These are phyloP conservation scores for Bombyx mori DNA, from an alignment of 1,140 invertebrate species.

Conservation along the genomic window DNA sequence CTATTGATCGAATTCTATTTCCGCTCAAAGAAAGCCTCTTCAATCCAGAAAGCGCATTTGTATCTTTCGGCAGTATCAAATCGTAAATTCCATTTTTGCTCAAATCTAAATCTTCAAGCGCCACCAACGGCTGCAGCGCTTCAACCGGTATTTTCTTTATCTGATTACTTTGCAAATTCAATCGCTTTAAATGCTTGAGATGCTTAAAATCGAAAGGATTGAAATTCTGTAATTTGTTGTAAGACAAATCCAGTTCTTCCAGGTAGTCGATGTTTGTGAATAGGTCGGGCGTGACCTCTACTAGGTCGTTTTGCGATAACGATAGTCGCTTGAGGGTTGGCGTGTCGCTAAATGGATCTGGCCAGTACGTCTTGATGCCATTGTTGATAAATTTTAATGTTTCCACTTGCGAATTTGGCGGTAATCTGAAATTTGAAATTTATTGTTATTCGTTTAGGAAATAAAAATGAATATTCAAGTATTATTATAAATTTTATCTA, in stretches of 20 bases:
- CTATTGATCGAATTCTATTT: conserved; percentile 50
- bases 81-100: conserved; percentile 58
- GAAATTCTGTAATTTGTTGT: conserved; percentile 63
- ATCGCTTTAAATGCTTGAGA: conserved; percentile 38
- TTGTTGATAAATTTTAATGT: conserved; percentile 55
- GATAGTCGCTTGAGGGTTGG: conserved; percentile 48
- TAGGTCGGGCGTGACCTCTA: conserved; percentile 50
- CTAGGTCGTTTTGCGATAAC: conserved; percentile 51
- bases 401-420: conserved; percentile 51
- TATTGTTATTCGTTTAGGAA: neutral
- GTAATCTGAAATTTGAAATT: conserved; percentile 47
- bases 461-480: neutral
- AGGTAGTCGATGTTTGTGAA: conserved; percentile 51
- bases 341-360: conserved; percentile 52
- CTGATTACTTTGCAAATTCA: conserved; percentile 54
- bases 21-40: conserved; percentile 50
- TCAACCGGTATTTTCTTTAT: conserved; percentile 49
- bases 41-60: conserved; percentile 31
- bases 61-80: conserved; percentile 34
- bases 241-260: conserved; percentile 68
- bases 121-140: conserved; percentile 35
- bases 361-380: conserved; percentile 56
- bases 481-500: no score
- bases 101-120: conserved; percentile 54
- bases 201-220: conserved; percentile 50